A percentile compares a stretch with the other conserved stretches of the same genome.
Conservation (phyloP, 1,140 invertebrate genomes). For the Drosophila nasuta region DNA sequence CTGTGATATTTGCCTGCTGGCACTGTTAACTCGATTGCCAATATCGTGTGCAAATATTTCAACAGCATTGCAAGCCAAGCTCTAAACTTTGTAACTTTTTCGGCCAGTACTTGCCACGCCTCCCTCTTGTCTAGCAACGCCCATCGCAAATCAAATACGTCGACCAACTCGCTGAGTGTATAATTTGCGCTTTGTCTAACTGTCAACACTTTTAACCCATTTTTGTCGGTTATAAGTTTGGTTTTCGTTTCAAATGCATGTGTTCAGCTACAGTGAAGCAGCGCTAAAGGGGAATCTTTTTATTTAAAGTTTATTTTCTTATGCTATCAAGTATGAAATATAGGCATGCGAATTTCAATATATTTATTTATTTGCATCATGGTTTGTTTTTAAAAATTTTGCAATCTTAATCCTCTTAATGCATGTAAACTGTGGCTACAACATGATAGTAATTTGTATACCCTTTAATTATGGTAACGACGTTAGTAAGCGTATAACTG, state of each 20-base stretch:
- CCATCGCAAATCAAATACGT: conserved; percentile 55
- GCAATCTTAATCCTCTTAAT: background rate
- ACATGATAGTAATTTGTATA: conserved; percentile 1
- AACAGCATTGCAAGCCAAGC: conserved; percentile 63
- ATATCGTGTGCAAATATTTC: conserved; percentile 81
- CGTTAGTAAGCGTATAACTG: no score
- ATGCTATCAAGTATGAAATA: background rate
- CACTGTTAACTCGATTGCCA: conserved; percentile 79
- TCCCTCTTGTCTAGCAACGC: background rate
- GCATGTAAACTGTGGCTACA: conserved; percentile 13
- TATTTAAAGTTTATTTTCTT: background rate
- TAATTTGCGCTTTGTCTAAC: conserved; percentile 79
- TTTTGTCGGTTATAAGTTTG: conserved; percentile 70
- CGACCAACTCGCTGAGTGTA: conserved; percentile 55
- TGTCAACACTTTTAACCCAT: conserved; percentile 83
- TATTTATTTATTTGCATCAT: background rate
- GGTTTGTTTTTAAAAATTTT: background rate
- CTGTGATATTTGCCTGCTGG: conserved; percentile 66
- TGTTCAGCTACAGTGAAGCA: conserved; percentile 31
- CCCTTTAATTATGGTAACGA: background rate
- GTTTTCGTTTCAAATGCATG: conserved; percentile 39
- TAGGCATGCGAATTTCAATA: background rate
- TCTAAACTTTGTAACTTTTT: conserved; percentile 66
- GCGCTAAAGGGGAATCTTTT: background rate
- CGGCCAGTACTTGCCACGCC: conserved; percentile 33